Percentiles rank a stretch among this genome's conserved stretches.
These are phyloP conservation scores for Parazoanthus atlanticus DNA, from an alignment of 92 coral and sea anemone species.

Conservation along the genomic window DNA sequence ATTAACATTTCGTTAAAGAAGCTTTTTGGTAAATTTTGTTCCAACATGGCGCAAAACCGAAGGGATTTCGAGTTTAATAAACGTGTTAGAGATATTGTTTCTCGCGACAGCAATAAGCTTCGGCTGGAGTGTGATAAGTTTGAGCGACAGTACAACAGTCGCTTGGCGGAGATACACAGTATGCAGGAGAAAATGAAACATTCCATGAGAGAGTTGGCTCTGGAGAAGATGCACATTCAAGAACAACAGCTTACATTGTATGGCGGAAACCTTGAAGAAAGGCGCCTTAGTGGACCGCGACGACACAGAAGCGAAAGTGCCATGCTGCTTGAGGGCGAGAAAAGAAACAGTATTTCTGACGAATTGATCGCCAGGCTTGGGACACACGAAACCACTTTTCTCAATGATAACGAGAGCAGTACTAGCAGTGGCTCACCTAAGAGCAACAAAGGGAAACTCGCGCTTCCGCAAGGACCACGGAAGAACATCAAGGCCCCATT, in stretches of 20 bases:
- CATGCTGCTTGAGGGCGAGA: neutral
- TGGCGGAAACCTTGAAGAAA: neutral
- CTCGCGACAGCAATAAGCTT: slow-evolving; percentile 67
- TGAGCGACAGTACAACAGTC: slow-evolving; percentile 75
- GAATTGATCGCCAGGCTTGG: neutral
- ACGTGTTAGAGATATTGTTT: slow-evolving; percentile 76
- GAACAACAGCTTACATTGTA: slow-evolving; percentile 4
- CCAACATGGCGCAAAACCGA: slow-evolving; percentile 56
- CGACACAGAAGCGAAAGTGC: slow-evolving; percentile 28
- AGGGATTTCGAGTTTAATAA: slow-evolving; percentile 73
- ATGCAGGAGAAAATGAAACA: slow-evolving; percentile 83
- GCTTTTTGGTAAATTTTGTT: neutral
- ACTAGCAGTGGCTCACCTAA: neutral
- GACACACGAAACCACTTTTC: neutral
- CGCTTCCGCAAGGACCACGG: neutral
- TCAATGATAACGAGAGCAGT: neutral
- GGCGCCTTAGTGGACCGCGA: slow-evolving; percentile 1
- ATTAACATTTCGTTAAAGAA: neutral
- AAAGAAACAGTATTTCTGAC: slow-evolving; percentile 10
- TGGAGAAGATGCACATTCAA: slow-evolving; percentile 63
- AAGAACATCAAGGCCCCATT: slow-evolving; percentile 2
- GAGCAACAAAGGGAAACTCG: neutral
- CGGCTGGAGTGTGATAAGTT: slow-evolving; percentile 63
- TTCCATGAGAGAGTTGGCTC: slow-evolving; percentile 74
- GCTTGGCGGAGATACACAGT: slow-evolving; percentile 78